Evolutionary conservation across 2,797 vertebrate genomes (phyloP).

Genomic region (Galaxias olidus): DNA sequence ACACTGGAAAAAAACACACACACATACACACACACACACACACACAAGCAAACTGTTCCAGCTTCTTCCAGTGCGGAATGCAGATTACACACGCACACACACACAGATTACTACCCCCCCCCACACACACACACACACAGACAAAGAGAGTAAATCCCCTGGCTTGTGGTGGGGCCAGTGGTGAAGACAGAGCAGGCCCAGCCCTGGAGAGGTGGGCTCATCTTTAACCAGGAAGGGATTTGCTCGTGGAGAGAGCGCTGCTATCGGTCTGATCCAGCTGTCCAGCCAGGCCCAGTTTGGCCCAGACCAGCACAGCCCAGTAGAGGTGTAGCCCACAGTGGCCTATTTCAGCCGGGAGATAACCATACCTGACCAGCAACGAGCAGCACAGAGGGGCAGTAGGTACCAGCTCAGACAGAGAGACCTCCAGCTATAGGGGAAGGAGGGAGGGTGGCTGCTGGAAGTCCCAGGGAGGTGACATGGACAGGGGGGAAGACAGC

Average conservation of each 20-base stretch:
- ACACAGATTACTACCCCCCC: slow-evolving; percentile 46
- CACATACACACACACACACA: slow-evolving; percentile 59
- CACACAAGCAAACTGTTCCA: slow-evolving; percentile 47
- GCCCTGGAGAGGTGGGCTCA: slow-evolving; percentile 72
- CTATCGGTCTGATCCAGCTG: slow-evolving; percentile 68
- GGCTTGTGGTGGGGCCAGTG: slow-evolving; percentile 68
- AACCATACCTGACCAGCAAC: no score
- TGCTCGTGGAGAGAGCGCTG: slow-evolving; percentile 69
- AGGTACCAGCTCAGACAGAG: no score
- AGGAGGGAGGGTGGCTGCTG: no score
- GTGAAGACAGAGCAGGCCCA: slow-evolving; percentile 74
- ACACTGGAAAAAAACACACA: slow-evolving; percentile 3
- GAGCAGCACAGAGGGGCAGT: no score
- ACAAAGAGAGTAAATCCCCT: slow-evolving; percentile 66
- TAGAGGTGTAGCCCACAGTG: background rate
- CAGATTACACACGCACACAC: slow-evolving; percentile 48
- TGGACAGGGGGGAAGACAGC: no score
- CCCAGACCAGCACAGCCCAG: background rate
- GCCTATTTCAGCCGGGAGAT: background rate
- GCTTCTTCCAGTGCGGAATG: slow-evolving; percentile 63
- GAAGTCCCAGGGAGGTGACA: no score
- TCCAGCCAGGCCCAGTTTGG: slow-evolving; percentile 12
- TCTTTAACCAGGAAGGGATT: slow-evolving; percentile 83
- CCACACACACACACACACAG: slow-evolving; percentile 32
- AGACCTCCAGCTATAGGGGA: no score